Percentiles rank a stretch among this genome's conserved stretches.
Conservation (phyloP, 2,113 vertebrate species). For the Poeciliopsis prolifica region DNA sequence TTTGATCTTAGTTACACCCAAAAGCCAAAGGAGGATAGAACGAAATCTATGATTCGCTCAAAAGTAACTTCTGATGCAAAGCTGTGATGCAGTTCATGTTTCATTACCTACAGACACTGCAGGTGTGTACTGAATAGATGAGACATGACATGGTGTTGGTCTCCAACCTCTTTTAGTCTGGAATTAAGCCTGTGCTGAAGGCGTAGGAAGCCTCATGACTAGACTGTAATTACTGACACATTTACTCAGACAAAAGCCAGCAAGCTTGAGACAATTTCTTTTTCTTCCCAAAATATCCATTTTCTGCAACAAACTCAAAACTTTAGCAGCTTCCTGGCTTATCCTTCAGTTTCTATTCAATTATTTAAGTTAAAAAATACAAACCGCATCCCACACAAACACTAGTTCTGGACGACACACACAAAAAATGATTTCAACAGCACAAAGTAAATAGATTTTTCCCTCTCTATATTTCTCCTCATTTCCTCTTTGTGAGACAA, state of each 20-base stretch:
- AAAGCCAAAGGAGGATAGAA: constrained; percentile 59
- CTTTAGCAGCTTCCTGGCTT: neutral
- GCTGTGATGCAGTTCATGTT: constrained; percentile 11
- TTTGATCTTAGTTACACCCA: constrained; percentile 67
- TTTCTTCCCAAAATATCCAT: neutral
- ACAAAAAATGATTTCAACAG: neutral
- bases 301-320: neutral
- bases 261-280: neutral
- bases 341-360: neutral
- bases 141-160: neutral
- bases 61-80: neutral
- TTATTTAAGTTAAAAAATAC: neutral
- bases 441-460: too few relatives aligned
- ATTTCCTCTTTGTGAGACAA: neutral
- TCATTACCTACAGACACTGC: constrained; percentile 10
- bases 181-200: constrained; percentile 14
- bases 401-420: neutral
- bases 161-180: constrained; percentile 13
- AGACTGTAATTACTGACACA: constrained; percentile 12
- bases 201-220: constrained; percentile 13
- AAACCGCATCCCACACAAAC: neutral
- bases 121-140: constrained; percentile 28
- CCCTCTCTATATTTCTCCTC: neutral
- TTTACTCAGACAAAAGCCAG: neutral
- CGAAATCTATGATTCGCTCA: constrained; percentile 23